phyloP scores from a whole-genome alignment of 2,113 vertebrate genomes.

The Podarcis raffonei region DNA sequence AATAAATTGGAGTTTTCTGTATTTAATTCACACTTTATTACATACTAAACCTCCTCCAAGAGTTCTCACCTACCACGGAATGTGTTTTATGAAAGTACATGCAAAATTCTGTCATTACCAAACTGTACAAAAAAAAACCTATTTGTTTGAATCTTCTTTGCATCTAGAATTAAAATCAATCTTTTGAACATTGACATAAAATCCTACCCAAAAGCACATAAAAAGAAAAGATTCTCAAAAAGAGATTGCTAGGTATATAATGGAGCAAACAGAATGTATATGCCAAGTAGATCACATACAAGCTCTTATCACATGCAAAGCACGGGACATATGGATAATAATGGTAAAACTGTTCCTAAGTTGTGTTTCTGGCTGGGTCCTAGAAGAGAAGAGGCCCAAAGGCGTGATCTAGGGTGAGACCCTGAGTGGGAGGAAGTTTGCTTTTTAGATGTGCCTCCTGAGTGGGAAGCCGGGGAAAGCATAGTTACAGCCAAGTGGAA shows the following conservation, averaged over 20 bases:
- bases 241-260: not conserved
- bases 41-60: not conserved
- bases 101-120: not conserved
- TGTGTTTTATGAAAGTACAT: slow-evolving; percentile 25
- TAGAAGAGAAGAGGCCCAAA: too few species aligned
- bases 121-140: not conserved
- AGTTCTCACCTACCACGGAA: not conserved
- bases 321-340: not conserved
- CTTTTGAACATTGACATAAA: too few species aligned
- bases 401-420: too few species aligned
- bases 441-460: too few species aligned
- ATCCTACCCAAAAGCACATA: not conserved
- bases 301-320: not conserved
- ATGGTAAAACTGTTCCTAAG: not conserved
- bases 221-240: not conserved
- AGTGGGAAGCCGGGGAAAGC: too few species aligned
- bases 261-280: not conserved
- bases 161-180: not conserved
- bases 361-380: too few species aligned
- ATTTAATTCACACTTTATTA: not conserved
- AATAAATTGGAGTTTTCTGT: not conserved
- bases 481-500: too few species aligned
- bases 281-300: not conserved
- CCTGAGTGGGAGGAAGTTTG: too few species aligned
- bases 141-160: not conserved